A percentile compares a stretch with the other conserved stretches of the same genome.
phyloP scores from a whole-genome alignment of 2,888 invertebrate genomes.

The Campopleginae sp. region DNA sequence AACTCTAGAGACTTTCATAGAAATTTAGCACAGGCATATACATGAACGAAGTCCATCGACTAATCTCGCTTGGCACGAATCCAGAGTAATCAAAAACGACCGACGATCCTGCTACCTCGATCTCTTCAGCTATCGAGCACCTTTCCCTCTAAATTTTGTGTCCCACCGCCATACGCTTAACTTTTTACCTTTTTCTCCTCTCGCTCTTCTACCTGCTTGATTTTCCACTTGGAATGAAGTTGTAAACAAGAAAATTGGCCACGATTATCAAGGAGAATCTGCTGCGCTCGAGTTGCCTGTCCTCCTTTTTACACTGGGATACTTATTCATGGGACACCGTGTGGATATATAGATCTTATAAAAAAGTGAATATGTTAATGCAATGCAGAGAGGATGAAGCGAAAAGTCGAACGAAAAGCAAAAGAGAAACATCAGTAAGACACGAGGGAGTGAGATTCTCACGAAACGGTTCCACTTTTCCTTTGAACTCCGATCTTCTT shows the following conservation, averaged over 20 bases:
- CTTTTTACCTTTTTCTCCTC: background rate
- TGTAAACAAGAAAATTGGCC: slow-evolving; percentile 54
- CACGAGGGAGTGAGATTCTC: slow-evolving; percentile 10
- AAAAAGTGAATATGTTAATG: slow-evolving; percentile 47
- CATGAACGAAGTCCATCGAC: slow-evolving; percentile 67
- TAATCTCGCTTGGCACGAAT: slow-evolving; percentile 72
- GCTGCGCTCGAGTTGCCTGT: background rate
- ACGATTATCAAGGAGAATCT: slow-evolving; percentile 49
- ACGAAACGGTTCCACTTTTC: slow-evolving; percentile 39
- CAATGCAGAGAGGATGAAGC: slow-evolving; percentile 1
- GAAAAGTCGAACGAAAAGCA: background rate
- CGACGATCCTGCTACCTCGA: slow-evolving; percentile 55
- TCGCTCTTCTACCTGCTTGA: background rate
- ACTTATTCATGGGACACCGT: background rate
- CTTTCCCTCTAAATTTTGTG: slow-evolving; percentile 52
- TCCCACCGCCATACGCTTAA: background rate
- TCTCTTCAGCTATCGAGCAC: slow-evolving; percentile 49
- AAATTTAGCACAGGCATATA: slow-evolving; percentile 6
- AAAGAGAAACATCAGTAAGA: background rate
- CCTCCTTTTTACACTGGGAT: background rate
- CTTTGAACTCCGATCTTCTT: slow-evolving; percentile 64
- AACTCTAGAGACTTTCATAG: background rate
- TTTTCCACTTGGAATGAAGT: slow-evolving; percentile 5
- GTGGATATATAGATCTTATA: background rate
- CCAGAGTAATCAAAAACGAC: slow-evolving; percentile 70